These are phyloP conservation scores for Olivierus martensii DNA, from an alignment of 1,140 invertebrate genomes.

Conservation along the genomic window DNA sequence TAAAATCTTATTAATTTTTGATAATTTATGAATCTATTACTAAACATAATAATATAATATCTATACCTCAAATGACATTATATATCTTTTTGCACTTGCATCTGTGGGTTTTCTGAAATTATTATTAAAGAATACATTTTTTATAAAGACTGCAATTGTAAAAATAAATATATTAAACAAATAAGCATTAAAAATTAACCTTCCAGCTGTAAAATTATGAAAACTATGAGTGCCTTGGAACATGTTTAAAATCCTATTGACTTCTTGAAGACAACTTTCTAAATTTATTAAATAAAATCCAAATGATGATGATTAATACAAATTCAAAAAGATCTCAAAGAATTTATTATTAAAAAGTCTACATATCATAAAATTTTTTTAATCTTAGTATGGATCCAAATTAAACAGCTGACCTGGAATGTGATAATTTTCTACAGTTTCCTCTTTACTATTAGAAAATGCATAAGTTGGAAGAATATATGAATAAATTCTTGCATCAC, in stretches of 20 bases:
- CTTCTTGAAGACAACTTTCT: conserved; percentile 28
- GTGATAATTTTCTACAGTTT: conserved; percentile 46
- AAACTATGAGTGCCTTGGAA: conserved; percentile 89
- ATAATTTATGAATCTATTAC: not conserved
- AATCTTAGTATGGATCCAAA: no score
- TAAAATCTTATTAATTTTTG: not conserved
- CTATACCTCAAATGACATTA: conserved; percentile 44
- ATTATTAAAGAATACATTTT: no score
- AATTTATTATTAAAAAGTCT: no score
- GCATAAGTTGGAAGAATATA: conserved; percentile 86
- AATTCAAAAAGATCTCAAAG: no score
- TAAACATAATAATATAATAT: no score
- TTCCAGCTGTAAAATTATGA: conserved; percentile 92
- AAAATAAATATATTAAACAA: no score
- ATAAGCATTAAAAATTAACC: conserved; percentile 38
- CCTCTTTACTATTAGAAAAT: conserved; percentile 51
- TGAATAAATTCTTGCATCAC: conserved; percentile 80
- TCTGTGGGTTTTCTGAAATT: conserved; percentile 53
- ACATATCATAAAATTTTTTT: no score
- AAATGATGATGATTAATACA: no score
- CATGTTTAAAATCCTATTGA: conserved; percentile 52
- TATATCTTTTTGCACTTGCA: conserved; percentile 69
- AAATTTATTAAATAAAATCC: no score
- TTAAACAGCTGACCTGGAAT: conserved; percentile 38
- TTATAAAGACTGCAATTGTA: no score